A percentile compares a stretch with the other conserved stretches of the same genome.
phyloP scores from a whole-genome alignment of 2,113 vertebrate species.

The Falcunculus frontatus region DNA sequence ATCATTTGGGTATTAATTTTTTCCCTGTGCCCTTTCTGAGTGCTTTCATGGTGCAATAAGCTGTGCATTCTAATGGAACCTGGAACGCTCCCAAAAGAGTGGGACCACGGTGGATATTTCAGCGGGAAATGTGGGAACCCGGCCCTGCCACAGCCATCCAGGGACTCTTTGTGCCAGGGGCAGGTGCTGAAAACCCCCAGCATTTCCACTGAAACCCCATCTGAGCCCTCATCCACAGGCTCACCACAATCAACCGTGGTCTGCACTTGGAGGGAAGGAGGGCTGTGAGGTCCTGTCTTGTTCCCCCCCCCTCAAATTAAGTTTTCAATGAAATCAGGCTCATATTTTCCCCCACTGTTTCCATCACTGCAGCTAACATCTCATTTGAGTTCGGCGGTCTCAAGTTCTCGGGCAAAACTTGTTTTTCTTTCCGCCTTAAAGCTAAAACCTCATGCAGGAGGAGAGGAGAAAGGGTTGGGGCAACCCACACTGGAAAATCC shows the following conservation, averaged over 20 bases:
- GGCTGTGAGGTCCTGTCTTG: neutral
- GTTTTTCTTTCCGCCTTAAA: neutral
- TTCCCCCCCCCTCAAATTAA: neutral
- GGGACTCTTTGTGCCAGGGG: neutral
- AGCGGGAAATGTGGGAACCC: neutral
- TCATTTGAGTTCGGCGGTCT: neutral
- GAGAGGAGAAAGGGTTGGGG: neutral
- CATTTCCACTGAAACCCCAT: neutral
- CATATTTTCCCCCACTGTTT: neutral
- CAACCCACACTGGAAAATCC: neutral
- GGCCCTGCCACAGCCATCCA: accelerated
- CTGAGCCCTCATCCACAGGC: neutral
- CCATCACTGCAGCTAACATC: neutral
- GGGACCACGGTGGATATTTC: neutral
- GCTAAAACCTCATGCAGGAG: neutral
- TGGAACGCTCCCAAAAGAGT: accelerated
- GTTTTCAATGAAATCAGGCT: neutral
- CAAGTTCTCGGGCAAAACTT: neutral
- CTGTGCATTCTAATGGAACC: neutral
- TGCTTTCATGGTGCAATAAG: neutral
- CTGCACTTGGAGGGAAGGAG: neutral
- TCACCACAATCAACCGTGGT: accelerated
- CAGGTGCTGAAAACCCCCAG: neutral
- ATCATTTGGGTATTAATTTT: slow-evolving; percentile 26
- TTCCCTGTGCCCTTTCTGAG: neutral